Base-by-base conservation (phyloP, 2,888 invertebrate species). In the Orthosia gracilis region DNA sequence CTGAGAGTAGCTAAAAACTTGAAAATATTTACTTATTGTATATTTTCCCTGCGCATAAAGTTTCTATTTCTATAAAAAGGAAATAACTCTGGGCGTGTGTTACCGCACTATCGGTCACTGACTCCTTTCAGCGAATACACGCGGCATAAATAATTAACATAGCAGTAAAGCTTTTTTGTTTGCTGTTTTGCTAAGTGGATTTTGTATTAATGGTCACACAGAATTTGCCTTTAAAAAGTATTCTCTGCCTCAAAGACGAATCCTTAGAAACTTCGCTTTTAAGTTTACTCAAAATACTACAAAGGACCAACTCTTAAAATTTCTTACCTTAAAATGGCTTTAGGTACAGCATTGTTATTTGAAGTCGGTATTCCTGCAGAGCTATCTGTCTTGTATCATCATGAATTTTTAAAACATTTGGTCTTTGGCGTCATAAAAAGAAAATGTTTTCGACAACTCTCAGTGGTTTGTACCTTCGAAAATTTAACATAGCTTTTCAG, bases 61-160 rank as follows among this genome's bases (percentile, higher is more conserved):
- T 61, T 76, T 50, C 3, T 61, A 45, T 55, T 45, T 69, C 15
- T 62, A 76, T 45, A 68, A 54, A 76, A 68, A 54, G 52, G 18
- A 54, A 61, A 68, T 59, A 45, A 61, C 13, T 66, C 18, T 31
- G 18, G 40, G 55, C n/a, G 17, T 45, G 55, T 67, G 52, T 59
- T 59, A 62, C 65, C 54, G 54, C 63, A 64, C 68, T 71, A 71
- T 77, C 83, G 85, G 71, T 80, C 80, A 71, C 55, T 67, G 83
- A 84, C 83, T 71, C 74, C 57, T 69, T 71, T 82, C 55, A 71
- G 52, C 73, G 59, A 80, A 75, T 64, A 74, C 64, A 66, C 59
- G 12, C 61, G 18, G 66, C 65, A 69, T 63, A 69, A 31, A 58
- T 55, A 63, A 69, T 71, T 63, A 52, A 54, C 55, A 63, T 49